These are phyloP conservation scores for Triops cancriformis DNA, from an alignment of 1,140 invertebrate genomes.

Conservation along the genomic window DNA sequence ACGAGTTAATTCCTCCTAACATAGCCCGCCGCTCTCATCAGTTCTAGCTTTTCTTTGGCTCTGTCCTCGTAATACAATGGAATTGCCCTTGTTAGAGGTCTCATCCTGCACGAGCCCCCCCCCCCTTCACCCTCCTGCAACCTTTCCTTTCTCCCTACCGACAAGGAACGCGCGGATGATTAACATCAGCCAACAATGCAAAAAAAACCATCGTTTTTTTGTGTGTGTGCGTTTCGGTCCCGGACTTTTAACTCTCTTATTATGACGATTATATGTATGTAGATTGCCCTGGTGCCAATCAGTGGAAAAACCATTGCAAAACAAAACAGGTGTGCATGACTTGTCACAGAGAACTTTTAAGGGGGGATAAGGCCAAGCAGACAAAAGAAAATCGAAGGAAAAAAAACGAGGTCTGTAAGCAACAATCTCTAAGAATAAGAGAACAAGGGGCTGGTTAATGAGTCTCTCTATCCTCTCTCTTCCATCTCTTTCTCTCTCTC, in stretches of 20 bases:
- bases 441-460: slow-evolving; percentile 12
- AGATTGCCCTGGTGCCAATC: slow-evolving; percentile 2
- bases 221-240: not conserved
- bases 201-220: not conserved
- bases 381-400: not conserved
- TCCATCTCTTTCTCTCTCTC: slow-evolving; percentile 27
- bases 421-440: not conserved
- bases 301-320: not conserved
- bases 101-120: not conserved
- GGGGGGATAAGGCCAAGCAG: not conserved
- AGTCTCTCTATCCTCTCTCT: slow-evolving; percentile 19
- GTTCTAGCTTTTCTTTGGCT: not conserved
- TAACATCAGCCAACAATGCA: not conserved
- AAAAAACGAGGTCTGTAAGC: not conserved
- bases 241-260: not conserved
- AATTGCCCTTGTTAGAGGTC: not conserved
- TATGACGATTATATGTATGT: not conserved
- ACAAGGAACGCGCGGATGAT: not conserved
- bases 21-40: not conserved
- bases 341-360: not conserved
- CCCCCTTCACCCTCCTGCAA: not conserved
- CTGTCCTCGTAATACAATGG: not conserved
- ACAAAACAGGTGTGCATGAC: slow-evolving; percentile 13
- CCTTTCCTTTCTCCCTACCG: not conserved
- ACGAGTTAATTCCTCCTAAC: not conserved